Evolutionary conservation across 1,140 invertebrate species (phyloP), one percentile per base, ranked within the genome.

Genomic region (Coboldia fuscipes): DNA sequence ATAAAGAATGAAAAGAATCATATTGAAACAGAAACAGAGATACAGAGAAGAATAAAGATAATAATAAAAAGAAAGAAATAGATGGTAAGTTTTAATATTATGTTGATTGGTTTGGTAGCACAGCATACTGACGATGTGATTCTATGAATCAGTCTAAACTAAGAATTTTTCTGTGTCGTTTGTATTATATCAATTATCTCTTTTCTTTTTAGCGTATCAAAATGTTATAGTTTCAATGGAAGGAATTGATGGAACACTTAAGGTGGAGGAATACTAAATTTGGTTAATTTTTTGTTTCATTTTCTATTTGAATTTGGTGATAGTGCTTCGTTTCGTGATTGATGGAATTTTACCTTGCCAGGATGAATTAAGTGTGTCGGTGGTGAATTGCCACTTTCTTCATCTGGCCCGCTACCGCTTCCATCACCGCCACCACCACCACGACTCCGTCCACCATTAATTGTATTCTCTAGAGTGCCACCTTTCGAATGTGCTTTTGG

Each of bases 401-500:
- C 45, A 4, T 42, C 48, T 24, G 47, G 47, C 16, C 45, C 45
- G 22, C 45, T 45, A 31, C 45, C 45, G 23, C 45, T 41, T 62
- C 65, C n/a, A 64, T 65, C 45, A 63, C 67, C 30, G 63, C 70
- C 48, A 61, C 66, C 48, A 65, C 72, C 36, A 52, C 56, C 54
- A 58, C 72, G 61, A 29, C 65, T 61, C 35, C 70, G 57, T 2
- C 75, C 67, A 21, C 82, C 82, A 51, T 88, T 86, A 34, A 88
- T 77, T 23, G 80, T 86, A 53, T 85, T 86, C 61, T 88, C 83
- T 39, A 88, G 62, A 3, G 81, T 83, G 18, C 80, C 81, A 33
- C 82, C 81, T 62, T 88, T 88, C 49, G 78, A 83, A 55, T 86
- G 81, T 48, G 75, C 79, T 60, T 86, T 88, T 9, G 82, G 82